Conservation (phyloP, 1,140 invertebrate species). For the Drosophila saltans region DNA sequence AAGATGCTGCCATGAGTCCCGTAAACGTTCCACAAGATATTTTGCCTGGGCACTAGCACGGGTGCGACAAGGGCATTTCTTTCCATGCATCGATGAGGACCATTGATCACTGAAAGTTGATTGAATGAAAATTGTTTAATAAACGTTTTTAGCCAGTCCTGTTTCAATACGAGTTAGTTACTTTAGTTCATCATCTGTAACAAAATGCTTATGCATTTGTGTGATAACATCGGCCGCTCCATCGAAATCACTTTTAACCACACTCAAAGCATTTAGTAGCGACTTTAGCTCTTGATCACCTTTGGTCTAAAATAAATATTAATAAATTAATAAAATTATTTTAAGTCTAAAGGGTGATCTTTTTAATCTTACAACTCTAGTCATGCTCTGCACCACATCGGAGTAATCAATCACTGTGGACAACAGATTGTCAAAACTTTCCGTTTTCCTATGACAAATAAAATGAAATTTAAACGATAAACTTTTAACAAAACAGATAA, state of each 20-base stretch:
- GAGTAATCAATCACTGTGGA: constrained; percentile 73
- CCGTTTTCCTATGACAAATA: constrained; percentile 64
- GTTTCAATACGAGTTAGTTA: constrained; percentile 19
- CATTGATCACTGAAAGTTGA: constrained; percentile 86
- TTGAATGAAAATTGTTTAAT: background rate
- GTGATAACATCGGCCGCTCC: constrained; percentile 76
- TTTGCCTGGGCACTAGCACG: constrained; percentile 88
- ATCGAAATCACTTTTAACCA: constrained; percentile 72
- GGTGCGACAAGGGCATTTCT: constrained; percentile 87
- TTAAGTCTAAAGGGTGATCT: background rate
- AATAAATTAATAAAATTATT: background rate
- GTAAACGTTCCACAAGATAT: constrained; percentile 90
- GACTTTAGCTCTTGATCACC: constrained; percentile 65
- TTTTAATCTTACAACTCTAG: constrained; percentile 50
- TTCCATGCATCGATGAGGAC: constrained; percentile 87
- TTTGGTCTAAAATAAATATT: constrained; percentile 53
- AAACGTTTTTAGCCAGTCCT: no score
- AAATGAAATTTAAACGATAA: background rate
- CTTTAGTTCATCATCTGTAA: constrained; percentile 74
- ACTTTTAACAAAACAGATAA: background rate
- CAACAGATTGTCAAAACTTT: constrained; percentile 74
- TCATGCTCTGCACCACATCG: constrained; percentile 70
- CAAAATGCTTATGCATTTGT: constrained; percentile 79
- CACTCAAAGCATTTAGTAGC: constrained; percentile 54
- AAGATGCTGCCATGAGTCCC: constrained; percentile 96